Evolutionary conservation across 2,888 invertebrate species (phyloP), one percentile per base, ranked within the genome.

Genomic region (Chirona hameri): DNA sequence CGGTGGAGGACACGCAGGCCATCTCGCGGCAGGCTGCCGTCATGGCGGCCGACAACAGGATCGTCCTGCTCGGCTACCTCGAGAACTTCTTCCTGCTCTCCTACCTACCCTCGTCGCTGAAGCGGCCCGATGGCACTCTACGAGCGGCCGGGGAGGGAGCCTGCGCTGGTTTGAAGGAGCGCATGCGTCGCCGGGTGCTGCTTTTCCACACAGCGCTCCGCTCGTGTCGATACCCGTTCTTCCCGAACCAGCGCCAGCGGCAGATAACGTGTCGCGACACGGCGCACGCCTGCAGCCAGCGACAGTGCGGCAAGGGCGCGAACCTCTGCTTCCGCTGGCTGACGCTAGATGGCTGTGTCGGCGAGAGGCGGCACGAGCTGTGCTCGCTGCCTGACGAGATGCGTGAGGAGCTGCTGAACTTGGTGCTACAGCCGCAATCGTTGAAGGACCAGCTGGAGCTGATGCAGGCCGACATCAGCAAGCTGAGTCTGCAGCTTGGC

Each of bases 1-100:
- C 85, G 15, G 84, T 85, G 60, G 84, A 83, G 15, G 84, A 84
- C 79, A 83, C 84, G 1, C 81, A 85, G 83, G 84, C 76, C 39
- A 76, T 76, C 46, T 39, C 39, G 76, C 39, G 39, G 1, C 39
- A 76, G 15, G 76, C 76, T 24, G 76, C 39, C 21, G 76, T 76
- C 21, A 39, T 76, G 39, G 76, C 76, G 24, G 39, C 39, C 21
- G 76, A 76, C 76, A 76, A 76, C 9, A 39, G 76, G 10, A 76
- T 46, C 21, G 21, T 76, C 24, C 12, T 76, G 76, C 76, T 76
- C 46, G 12, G 27, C 46, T 46, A 76, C 46, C 31, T 76, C 18
- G 76, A 76, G 46, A 24, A 76, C 76, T 39, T 76, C 5, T 7
- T 76, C 24, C 5, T 76, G 76, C 46, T 76, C 21, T 21, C 39